A percentile compares a stretch with the other conserved stretches of the same genome.
Conservation (phyloP, 2,888 invertebrate genomes). For the Escarpia spicata region DNA sequence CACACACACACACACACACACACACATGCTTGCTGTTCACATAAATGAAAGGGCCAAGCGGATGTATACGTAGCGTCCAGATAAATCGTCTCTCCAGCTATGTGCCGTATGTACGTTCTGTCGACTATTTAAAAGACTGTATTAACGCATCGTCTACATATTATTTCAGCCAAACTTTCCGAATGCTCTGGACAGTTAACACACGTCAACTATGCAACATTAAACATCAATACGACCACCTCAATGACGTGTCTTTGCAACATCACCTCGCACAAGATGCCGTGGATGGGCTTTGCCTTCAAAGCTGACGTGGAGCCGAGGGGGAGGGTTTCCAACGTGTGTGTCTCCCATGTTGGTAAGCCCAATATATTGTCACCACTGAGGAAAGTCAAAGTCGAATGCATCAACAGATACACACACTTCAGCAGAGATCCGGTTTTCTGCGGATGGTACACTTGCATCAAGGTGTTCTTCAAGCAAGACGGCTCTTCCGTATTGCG, state of each 20-base stretch:
- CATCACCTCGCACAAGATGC: not conserved
- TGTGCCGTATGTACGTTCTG: not conserved
- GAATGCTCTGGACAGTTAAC: not conserved
- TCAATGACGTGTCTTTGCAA: not conserved
- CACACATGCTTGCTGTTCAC: slow-evolving; percentile 20
- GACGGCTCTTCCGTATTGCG: not conserved
- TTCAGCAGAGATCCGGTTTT: not conserved
- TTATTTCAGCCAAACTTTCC: not conserved
- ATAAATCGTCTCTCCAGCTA: not conserved
- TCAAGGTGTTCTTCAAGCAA: not conserved
- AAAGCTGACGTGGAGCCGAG: not conserved
- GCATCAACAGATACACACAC: not conserved
- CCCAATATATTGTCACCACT: not conserved
- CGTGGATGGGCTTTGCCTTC: not conserved
- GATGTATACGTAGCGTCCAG: not conserved
- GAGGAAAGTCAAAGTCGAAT: not conserved
- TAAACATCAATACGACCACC: not conserved
- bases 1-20: slow-evolving; percentile 26
- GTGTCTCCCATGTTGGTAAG: not conserved
- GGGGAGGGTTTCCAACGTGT: not conserved
- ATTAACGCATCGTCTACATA: not conserved
- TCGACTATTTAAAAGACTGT: not conserved
- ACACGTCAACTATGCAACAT: not conserved
- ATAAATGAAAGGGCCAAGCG: too few species aligned
- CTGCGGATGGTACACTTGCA: not conserved